Evolutionary conservation across 2,113 vertebrate species (phyloP).

Genomic region (Burhinus oedicnemus): DNA sequence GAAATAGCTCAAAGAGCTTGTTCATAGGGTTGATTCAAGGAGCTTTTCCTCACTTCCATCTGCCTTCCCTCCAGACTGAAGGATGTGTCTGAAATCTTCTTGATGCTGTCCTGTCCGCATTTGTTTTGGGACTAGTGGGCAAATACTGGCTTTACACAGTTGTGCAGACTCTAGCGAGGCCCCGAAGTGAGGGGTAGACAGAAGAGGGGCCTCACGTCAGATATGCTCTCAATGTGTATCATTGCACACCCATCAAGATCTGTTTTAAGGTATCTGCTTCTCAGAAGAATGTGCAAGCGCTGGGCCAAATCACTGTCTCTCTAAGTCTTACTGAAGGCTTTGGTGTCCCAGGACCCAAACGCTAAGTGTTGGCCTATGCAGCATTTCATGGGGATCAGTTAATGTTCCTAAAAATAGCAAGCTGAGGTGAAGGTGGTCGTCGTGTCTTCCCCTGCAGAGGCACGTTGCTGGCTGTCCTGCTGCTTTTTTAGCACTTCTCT

Average conservation of each 20-base stretch:
- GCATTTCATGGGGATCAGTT: not conserved
- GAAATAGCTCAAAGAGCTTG: not conserved
- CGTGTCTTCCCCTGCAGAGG: not conserved
- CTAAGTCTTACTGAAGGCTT: not conserved
- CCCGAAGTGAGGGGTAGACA: not conserved
- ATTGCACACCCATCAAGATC: not conserved
- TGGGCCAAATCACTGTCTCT: not conserved
- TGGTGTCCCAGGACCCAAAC: not conserved
- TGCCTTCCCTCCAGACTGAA: not conserved
- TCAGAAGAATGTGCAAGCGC: not conserved
- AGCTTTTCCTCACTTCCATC: not conserved
- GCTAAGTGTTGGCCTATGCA: not conserved
- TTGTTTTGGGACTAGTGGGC: not conserved
- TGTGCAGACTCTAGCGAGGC: not conserved
- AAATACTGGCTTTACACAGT: accelerated
- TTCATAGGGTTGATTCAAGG: not conserved
- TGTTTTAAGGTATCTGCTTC: not conserved
- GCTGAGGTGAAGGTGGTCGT: not conserved
- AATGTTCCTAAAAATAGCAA: not conserved
- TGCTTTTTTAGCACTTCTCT: not conserved
- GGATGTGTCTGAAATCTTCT: not conserved
- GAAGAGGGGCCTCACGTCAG: not conserved
- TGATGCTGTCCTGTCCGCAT: not conserved
- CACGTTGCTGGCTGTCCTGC: not conserved
- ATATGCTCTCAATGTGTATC: accelerated